A percentile compares a stretch with the other conserved stretches of the same genome.
phyloP scores from a whole-genome alignment of 2,888 invertebrate genomes.

The Nemurella pictetii region DNA sequence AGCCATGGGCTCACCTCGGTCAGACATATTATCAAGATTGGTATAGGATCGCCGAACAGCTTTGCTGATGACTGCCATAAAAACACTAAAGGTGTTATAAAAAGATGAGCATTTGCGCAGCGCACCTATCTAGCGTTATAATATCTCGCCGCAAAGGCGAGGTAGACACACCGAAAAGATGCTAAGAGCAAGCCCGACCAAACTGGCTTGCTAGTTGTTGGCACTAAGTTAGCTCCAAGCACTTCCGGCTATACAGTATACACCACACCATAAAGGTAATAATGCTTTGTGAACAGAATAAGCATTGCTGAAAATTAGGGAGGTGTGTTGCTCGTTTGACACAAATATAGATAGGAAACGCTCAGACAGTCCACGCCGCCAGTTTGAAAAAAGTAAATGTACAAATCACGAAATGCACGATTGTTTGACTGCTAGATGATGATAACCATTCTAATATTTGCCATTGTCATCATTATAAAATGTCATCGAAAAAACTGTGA shows the following conservation, averaged over 20 bases:
- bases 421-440: not conserved
- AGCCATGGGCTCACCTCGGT: not conserved
- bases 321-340: not conserved
- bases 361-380: not conserved
- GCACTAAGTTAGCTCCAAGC: not conserved
- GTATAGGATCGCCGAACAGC: not conserved
- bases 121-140: not conserved
- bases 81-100: conserved; percentile 22
- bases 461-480: not conserved
- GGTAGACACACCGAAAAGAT: not conserved
- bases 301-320: not conserved
- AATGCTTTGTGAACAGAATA: not conserved
- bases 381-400: not conserved
- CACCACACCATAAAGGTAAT: not conserved
- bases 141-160: not conserved
- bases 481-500: not conserved
- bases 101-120: not conserved
- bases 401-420: not conserved
- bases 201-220: not conserved
- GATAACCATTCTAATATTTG: not conserved
- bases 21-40: not conserved
- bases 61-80: conserved; percentile 25
- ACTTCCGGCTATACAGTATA: not conserved
- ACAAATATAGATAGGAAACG: not conserved
- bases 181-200: not conserved